Evolutionary conservation across 2,797 vertebrate genomes (phyloP).

Genomic region (Kryptopterus vitreolus): DNA sequence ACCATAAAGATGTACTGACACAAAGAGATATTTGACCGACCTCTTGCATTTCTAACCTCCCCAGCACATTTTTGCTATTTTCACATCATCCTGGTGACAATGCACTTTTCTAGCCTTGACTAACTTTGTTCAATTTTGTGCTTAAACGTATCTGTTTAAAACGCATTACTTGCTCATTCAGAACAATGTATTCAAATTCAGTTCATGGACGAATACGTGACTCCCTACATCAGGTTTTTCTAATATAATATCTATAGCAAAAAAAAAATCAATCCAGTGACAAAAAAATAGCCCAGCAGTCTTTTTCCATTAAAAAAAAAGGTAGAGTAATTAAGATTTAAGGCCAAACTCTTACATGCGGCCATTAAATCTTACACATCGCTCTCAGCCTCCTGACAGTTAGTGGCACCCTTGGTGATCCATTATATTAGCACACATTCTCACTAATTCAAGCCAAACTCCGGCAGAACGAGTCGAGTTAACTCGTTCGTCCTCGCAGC

Average conservation of each 20-base stretch:
- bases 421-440: not conserved
- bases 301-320: not conserved
- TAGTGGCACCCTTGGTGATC: not conserved
- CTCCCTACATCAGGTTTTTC: not conserved
- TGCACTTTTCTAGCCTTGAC: not conserved
- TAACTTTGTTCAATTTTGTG: not conserved
- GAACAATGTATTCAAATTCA: not conserved
- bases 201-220: no score
- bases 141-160: not conserved
- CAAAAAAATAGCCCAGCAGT: not conserved
- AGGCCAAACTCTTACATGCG: not conserved
- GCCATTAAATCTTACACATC: conserved; percentile 9
- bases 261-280: not conserved
- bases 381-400: conserved; percentile 16
- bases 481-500: not conserved
- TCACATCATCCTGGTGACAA: not conserved
- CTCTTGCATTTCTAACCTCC: not conserved
- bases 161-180: not conserved
- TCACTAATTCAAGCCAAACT: not conserved
- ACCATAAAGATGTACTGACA: no score
- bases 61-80: not conserved
- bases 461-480: conserved; percentile 3
- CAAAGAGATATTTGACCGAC: not conserved
- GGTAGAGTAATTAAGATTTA: not conserved
- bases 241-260: not conserved